These are phyloP conservation scores for Phyllopteryx taeniolatus DNA, from an alignment of 2,113 vertebrate genomes.

Conservation along the genomic window DNA sequence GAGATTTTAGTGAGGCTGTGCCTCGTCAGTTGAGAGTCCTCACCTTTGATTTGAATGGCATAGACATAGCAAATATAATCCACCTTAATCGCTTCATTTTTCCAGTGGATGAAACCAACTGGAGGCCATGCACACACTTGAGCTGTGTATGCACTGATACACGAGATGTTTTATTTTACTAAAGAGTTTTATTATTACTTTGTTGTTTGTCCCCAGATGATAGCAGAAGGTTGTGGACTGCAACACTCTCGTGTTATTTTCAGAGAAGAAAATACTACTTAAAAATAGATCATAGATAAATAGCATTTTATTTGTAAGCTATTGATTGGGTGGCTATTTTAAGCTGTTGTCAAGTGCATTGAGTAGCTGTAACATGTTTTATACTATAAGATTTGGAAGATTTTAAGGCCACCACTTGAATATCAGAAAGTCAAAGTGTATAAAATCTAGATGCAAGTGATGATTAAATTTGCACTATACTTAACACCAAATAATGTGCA, in stretches of 20 bases:
- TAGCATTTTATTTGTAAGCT: background rate
- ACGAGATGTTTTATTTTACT: background rate
- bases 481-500: background rate
- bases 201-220: background rate
- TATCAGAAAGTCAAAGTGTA: background rate
- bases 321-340: background rate
- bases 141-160: slow-evolving; percentile 14
- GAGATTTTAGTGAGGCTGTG: slow-evolving; percentile 58
- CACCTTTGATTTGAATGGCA: slow-evolving; percentile 64
- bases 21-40: slow-evolving; percentile 55
- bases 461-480: background rate
- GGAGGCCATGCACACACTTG: slow-evolving; percentile 32
- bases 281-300: background rate
- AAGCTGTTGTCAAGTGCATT: background rate
- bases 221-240: background rate
- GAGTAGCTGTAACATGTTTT: background rate
- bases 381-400: background rate
- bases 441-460: no score
- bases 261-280: background rate
- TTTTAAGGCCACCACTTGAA: background rate
- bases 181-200: background rate
- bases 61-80: slow-evolving; percentile 69
- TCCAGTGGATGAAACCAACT: slow-evolving; percentile 58
- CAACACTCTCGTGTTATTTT: background rate
- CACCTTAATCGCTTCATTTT: slow-evolving; percentile 66